Base-by-base conservation (phyloP, 2,888 invertebrate genomes). In the Siphlonurus alternatus region DNA sequence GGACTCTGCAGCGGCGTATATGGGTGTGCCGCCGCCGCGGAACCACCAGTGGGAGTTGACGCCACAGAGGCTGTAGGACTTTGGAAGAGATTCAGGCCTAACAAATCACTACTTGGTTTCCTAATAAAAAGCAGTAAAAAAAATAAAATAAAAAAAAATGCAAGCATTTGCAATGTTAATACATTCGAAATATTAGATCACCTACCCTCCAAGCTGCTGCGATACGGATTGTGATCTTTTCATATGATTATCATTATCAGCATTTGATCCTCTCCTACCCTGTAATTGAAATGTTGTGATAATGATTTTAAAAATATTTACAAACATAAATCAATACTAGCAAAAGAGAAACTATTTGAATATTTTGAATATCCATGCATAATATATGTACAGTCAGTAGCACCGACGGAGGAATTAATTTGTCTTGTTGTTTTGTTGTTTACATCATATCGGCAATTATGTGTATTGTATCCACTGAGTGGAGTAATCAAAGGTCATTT, bases 61-160 rank as follows among this genome's bases (percentile, higher is more conserved):
- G 90, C 87, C 76, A 88, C 88, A 68, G 93, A 93, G 70, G 86
- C 88, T 66, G 86, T 85, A 64, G 93, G 90, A 72, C 89, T 91
- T 75, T 85, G 84, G 73, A 83, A 83, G 72, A 89, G 82, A 76
- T 86, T 88, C 71, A 90, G 77, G 73, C 88, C 88, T 71, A 89
- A 79, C 70, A 91, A 78, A 77, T 92, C 90, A 74, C 85, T 87
- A 73, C 87, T 88, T 62, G 87, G 85, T 70, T 76, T 77, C 65
- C 73, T 74, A 64, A 19, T 68, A 56, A 38, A 38, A 38, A 38
- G 38, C 38, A 38, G 38, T 22, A 56, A 56, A 56, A 38, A 38
- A 56, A 56, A 56, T 15, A 59, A 23, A 56, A 38, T 25, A 22
- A 24, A 24, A 23, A 60, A 51, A 1, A 23, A 51, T 18, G 53